Evolutionary conservation across 2,888 invertebrate genomes (phyloP).

Genomic region (Aromia moschata): DNA sequence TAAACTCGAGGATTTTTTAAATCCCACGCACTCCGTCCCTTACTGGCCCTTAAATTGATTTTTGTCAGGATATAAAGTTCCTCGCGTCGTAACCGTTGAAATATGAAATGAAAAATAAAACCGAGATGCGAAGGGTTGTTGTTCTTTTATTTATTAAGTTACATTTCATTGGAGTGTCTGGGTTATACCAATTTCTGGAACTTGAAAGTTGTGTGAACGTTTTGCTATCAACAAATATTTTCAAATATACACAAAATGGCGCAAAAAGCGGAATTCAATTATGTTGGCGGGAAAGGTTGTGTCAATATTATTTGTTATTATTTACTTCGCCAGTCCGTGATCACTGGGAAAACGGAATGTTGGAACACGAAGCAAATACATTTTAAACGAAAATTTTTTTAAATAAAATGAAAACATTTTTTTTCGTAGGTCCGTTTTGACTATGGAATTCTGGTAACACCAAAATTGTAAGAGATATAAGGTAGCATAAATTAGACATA

Average conservation of each 20-base stretch:
- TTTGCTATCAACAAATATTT: conserved; percentile 14
- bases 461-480: no score
- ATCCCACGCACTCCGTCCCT: conserved; percentile 8
- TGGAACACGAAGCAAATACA: no score
- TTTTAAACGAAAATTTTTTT: no score
- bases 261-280: conserved; percentile 11
- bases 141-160: conserved; percentile 26
- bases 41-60: conserved; percentile 16
- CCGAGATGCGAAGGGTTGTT: conserved; percentile 13
- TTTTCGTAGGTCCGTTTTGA: no score
- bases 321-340: no score
- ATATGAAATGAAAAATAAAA: conserved; percentile 26
- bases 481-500: no score
- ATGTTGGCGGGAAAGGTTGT: conserved; percentile 5
- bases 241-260: conserved; percentile 9
- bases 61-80: conserved; percentile 21
- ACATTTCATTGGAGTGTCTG: conserved; percentile 25
- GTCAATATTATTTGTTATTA: conserved; percentile 12
- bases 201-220: conserved; percentile 14
- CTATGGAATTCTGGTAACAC: no score
- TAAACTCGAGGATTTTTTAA: conserved; percentile 17
- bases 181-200: conserved; percentile 21
- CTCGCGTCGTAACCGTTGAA: conserved; percentile 8
- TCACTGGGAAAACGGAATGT: no score
- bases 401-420: no score